Evolutionary conservation across 2,797 vertebrate species (phyloP).

Genomic region (Austrolebias charrua): DNA sequence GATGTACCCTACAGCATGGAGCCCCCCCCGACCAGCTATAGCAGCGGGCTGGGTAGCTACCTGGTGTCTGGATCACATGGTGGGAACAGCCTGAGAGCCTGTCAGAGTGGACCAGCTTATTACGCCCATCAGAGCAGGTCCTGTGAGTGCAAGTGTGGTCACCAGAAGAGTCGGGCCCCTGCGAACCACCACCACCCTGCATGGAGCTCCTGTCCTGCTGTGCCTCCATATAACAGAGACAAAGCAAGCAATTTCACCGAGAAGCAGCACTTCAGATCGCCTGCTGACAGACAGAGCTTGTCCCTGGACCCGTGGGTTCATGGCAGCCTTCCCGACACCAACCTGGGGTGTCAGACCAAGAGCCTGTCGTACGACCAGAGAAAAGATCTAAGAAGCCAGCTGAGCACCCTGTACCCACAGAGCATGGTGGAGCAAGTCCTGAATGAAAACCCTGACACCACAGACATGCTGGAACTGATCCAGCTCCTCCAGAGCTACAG

Average conservation of each 20-base stretch:
- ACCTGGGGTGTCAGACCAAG: background rate
- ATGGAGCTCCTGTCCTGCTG: constrained; percentile 5
- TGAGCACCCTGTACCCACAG: constrained; percentile 75
- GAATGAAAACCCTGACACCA: constrained; percentile 59
- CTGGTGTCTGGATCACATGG: constrained; percentile 19
- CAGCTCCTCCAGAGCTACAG: constrained; percentile 67
- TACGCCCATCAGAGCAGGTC: background rate
- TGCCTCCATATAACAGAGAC: constrained; percentile 21
- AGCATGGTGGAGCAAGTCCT: constrained; percentile 62
- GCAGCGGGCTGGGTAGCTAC: constrained; percentile 68
- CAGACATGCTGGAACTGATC: constrained; percentile 66
- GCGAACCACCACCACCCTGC: background rate
- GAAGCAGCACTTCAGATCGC: background rate
- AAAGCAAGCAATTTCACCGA: background rate
- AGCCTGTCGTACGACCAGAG: constrained; percentile 42
- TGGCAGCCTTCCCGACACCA: background rate
- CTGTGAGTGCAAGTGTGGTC: constrained; percentile 20
- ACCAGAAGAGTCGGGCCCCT: constrained; percentile 9
- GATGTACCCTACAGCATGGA: constrained; percentile 31
- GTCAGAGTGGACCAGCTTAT: background rate
- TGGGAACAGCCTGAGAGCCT: background rate
- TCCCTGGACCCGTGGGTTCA: constrained; percentile 44
- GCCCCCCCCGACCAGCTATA: constrained; percentile 46
- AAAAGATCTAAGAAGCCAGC: constrained; percentile 45
- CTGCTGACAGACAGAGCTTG: constrained; percentile 34